Evolutionary conservation across 2,113 vertebrate genomes (phyloP).

Genomic region (Aramus guarauna): DNA sequence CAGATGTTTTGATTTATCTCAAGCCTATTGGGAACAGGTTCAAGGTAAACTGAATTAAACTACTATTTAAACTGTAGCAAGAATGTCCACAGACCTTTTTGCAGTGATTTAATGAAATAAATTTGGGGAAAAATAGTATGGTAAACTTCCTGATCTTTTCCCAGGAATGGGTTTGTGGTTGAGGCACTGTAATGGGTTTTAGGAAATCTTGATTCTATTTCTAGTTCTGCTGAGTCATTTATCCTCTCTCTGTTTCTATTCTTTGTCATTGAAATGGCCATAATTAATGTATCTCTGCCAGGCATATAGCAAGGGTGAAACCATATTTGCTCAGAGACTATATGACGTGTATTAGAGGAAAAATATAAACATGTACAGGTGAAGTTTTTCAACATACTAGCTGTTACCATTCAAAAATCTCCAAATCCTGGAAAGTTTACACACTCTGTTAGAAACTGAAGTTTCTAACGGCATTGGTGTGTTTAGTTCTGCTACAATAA

Average conservation of each 20-base stretch:
- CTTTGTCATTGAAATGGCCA: neutral
- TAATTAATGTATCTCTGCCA: neutral
- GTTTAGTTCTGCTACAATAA: neutral
- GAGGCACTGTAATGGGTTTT: neutral
- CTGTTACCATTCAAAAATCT: neutral
- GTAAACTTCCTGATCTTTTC: neutral
- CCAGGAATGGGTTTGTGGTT: neutral
- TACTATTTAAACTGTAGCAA: neutral
- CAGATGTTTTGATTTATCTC: neutral
- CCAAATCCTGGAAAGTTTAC: neutral
- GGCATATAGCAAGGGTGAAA: neutral
- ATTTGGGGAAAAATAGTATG: neutral
- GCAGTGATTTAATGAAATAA: neutral
- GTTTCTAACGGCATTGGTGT: neutral
- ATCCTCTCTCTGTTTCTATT: neutral
- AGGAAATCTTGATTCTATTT: slow-evolving; percentile 8
- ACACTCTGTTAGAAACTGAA: neutral
- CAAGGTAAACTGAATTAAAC: slow-evolving; percentile 3
- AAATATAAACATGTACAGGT: neutral
- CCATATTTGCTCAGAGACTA: neutral
- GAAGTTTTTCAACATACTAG: neutral
- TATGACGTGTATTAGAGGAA: rapidly evolving
- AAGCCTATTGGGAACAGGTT: neutral
- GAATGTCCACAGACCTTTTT: neutral
- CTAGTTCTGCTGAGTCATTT: neutral